Conservation (phyloP, 2,888 invertebrate species). For the Perithous albicinctus region DNA sequence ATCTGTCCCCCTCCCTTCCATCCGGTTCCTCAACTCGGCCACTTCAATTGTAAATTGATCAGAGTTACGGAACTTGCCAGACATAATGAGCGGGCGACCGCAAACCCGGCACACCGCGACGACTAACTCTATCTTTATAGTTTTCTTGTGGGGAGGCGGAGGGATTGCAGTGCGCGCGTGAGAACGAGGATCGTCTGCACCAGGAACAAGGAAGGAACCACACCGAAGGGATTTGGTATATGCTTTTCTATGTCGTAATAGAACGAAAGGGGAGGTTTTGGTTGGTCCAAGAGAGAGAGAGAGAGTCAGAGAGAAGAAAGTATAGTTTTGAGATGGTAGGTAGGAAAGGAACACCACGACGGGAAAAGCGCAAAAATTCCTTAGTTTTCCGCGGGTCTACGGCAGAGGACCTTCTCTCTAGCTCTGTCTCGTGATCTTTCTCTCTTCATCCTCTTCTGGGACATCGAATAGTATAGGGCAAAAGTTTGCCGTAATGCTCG, state of each 20-base stretch:
- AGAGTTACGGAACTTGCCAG: conserved; percentile 74
- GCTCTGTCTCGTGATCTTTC: background rate
- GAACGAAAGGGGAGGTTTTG: conserved; percentile 9
- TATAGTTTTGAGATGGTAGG: background rate
- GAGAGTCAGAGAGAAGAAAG: background rate
- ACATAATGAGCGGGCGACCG: conserved; percentile 69
- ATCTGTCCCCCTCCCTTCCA: background rate
- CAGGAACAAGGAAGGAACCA: background rate
- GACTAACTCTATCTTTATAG: conserved; percentile 45
- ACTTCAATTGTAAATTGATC: conserved; percentile 79
- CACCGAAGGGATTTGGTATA: background rate
- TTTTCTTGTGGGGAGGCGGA: conserved; percentile 31
- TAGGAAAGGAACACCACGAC: background rate
- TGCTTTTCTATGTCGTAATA: background rate
- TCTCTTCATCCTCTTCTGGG: conserved; percentile 33
- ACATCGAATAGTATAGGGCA: conserved; percentile 47
- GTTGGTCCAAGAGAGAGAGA: no score
- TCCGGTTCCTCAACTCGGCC: conserved; percentile 47
- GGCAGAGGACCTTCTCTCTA: background rate
- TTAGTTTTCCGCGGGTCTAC: conserved; percentile 40
- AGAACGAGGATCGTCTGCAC: conserved; percentile 26
- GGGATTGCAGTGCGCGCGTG: conserved; percentile 31
- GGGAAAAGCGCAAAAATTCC: conserved; percentile 43
- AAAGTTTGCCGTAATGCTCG: conserved; percentile 56
- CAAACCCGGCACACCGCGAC: conserved; percentile 23